phyloP scores from a whole-genome alignment of 64 coral and sea anemone species.

The Pocillopora verrucosa region DNA sequence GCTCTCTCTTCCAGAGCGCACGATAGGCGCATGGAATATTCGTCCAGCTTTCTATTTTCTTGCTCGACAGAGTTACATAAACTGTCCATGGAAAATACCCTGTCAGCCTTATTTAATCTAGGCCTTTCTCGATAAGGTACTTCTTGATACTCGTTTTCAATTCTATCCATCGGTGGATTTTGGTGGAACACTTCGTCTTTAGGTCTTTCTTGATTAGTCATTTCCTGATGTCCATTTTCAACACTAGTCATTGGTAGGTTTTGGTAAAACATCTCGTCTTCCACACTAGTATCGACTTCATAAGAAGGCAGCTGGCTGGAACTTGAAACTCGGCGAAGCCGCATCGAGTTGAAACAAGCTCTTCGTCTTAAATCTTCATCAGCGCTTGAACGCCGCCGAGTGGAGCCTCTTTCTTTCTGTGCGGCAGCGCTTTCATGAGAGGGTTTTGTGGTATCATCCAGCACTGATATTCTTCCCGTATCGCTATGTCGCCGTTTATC shows the following conservation, averaged over 20 bases:
- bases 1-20: constrained; percentile 42
- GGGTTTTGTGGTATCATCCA: neutral
- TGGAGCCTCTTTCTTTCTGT: neutral
- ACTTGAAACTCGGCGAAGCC: constrained; percentile 3
- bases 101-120: neutral
- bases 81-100: constrained; percentile 1
- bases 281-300: neutral
- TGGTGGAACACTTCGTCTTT: neutral
- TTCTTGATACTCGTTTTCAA: neutral
- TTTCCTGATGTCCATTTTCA: neutral
- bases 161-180: neutral
- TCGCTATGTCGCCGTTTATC: constrained; percentile 4
- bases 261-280: neutral
- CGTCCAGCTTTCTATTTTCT: constrained; percentile 22
- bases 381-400: constrained; percentile 1
- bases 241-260: neutral
- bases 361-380: constrained; percentile 52
- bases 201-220: neutral
- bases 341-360: constrained; percentile 61
- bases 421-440: neutral
- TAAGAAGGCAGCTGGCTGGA: neutral
- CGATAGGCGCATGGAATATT: constrained; percentile 36
- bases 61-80: neutral
- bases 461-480: neutral
- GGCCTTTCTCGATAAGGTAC: neutral